Evolutionary conservation across 2,888 invertebrate species (phyloP).

Genomic region (Ashinkailepas kermadecensis): DNA sequence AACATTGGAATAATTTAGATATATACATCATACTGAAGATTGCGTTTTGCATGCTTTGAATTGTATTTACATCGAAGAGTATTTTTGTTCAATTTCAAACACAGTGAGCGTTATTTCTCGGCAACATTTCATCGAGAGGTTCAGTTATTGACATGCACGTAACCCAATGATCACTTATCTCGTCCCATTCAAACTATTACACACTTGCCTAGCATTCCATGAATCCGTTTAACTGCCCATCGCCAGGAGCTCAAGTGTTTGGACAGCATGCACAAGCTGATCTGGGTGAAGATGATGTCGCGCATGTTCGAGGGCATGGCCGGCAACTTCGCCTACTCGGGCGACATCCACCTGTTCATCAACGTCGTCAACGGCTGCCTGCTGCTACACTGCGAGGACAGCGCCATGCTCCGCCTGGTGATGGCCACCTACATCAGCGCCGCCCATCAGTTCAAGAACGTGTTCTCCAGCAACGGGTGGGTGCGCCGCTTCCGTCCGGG

Average conservation of each 20-base stretch:
- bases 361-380: constrained; percentile 96
- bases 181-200: too few species aligned
- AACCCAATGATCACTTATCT: too few species aligned
- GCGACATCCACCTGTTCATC: constrained; percentile 93
- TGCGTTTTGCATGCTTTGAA: too few species aligned
- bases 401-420: constrained; percentile 82
- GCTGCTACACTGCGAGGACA: constrained; percentile 93
- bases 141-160: too few species aligned
- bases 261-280: constrained; percentile 95
- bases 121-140: too few species aligned
- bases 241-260: constrained; percentile 72
- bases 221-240: too few species aligned
- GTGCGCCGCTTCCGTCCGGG: constrained; percentile 31
- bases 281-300: constrained; percentile 94
- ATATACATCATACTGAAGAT: too few species aligned
- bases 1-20: too few species aligned
- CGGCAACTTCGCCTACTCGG: constrained; percentile 91
- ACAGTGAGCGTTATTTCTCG: too few species aligned
- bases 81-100: too few species aligned
- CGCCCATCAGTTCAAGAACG: constrained; percentile 95
- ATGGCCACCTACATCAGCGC: constrained; percentile 97
- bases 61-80: too few species aligned
- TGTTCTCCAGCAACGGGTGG: constrained; percentile 92
- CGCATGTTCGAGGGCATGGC: constrained; percentile 98
- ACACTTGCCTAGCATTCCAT: too few species aligned